Base-by-base conservation (phyloP, 2,113 vertebrate species). In the Pavo muticus region DNA sequence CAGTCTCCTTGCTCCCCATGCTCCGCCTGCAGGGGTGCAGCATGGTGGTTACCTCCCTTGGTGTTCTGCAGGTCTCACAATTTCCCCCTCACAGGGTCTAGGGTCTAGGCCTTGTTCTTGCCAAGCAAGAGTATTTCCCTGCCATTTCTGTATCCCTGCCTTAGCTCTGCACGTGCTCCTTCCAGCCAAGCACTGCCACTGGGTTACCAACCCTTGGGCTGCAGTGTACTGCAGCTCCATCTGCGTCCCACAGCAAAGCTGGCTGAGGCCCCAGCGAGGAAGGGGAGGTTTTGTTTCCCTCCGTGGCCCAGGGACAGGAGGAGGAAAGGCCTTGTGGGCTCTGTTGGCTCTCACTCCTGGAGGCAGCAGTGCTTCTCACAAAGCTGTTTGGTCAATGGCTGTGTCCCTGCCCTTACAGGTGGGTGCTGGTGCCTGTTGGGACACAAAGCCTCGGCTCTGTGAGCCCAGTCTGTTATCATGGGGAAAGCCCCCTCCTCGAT, bases 391-490 rank as follows among this genome's bases (percentile, higher is more conserved):
- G 40, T 76, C 16, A 14, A 68, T 23, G 54, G 90, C 61, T 50
- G 14, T 0, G 1, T 44, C 50, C 78, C 35, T 30, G 37, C n/a
- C 42, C 18, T 60, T n/a, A 6, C 77, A 83, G 12, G 18, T 25
- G 71, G 91, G 71, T 83, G 87, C 81, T 79, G 89, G 89, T 70
- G 84, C 90, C 93, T 81, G 68, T 7, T 47, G 90, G 91, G 90
- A 95, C 88, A 94, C 42, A 0, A 84, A 95, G 67, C 93, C 93
- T 95, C 85, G 11, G 90, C 93, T 96, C 96, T 77, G 90, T 94
- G 96, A 97, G 95, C 91, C 0, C 82, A 95, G 75, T 77, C 91
- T 0, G 2, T 91, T 85, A 82, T 74, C 4, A 9, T 83, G 91
- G 91, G 68, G 73, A 48, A 67, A 90, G 29, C 65, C 42, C 70